Base-by-base conservation (phyloP, 2,888 invertebrate species). In the Acanthopleura granulata region DNA sequence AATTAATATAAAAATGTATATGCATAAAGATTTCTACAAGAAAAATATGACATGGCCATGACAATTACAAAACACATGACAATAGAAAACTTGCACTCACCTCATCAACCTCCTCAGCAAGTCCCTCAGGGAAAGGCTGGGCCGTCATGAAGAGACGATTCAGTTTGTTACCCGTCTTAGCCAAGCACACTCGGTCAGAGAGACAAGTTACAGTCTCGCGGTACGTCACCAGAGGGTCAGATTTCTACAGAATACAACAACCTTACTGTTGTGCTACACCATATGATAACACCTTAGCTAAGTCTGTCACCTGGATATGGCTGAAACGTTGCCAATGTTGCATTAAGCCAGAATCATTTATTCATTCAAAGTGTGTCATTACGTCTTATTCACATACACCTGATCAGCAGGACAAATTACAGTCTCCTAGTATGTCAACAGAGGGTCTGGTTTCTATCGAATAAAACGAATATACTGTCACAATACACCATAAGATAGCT, bases 101-200 rank as follows among this genome's bases (percentile, higher is more conserved):
- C 83, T 94, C 95, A 87, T 99, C 99, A 89, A 99, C 99, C 86
- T 98, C 99, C 90, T 98, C 98, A 70, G 98, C 93, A 74, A 99
- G 93, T 90, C 98, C 99, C 87, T 98, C 98, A 71, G 98, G 97
- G 96, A 99, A 96, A 75, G 99, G 99, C 80, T 93, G 92, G 49
- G 98, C 97, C 92, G 94, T 96, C 96, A 97, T 97, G 93, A 95
- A 96, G 80, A 98, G 93, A 92, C 99, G 94, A 92, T 99, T 99
- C 93, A 99, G 98, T 93, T 99, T 99, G 93, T 99, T 99, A 89
- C 98, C 98, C 1, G 99, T 99, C 93, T 99, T 99, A 81, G 98
- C 97, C 86, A 99, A 93, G 92, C 99, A 99, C 94, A 95, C 95
- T 90, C 96, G 95, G 92, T 95, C 94, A 0, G 98, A 98, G 91